phyloP scores from a whole-genome alignment of 2,113 vertebrate genomes.

The Taurulus bubalis region DNA sequence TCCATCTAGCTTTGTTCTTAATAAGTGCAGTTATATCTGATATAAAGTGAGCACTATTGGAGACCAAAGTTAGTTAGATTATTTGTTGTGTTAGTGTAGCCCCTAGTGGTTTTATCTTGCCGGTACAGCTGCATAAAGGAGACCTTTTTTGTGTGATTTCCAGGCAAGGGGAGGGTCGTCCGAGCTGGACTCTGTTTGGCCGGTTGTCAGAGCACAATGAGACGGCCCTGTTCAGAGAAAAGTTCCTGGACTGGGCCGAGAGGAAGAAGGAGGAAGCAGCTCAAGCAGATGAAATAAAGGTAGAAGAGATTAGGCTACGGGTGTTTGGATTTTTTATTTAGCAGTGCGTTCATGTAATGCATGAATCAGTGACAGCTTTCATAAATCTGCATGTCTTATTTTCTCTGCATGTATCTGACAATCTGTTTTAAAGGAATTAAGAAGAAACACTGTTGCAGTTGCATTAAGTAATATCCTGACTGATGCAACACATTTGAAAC shows the following conservation, averaged over 20 bases:
- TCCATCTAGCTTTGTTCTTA: not conserved
- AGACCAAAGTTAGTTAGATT: not conserved
- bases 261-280: conserved; percentile 78
- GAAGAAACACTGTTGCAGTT: not conserved
- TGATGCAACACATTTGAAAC: not conserved
- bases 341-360: not conserved
- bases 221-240: conserved; percentile 86
- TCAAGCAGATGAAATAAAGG: conserved; percentile 80
- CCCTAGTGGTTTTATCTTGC: conserved; percentile 47
- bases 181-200: conserved; percentile 85
- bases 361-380: not conserved
- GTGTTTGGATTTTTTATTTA: not conserved
- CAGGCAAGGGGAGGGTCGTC: conserved; percentile 83
- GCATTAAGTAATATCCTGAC: not conserved
- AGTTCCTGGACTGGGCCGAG: conserved; percentile 88
- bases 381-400: not conserved
- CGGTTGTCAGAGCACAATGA: conserved; percentile 87
- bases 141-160: conserved; percentile 1
- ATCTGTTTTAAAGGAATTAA: not conserved
- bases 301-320: conserved; percentile 25
- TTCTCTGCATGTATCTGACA: not conserved
- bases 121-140: conserved; percentile 21
- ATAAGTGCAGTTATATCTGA: not conserved
- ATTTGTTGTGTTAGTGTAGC: conserved; percentile 35
- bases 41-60: not conserved